Evolutionary conservation across 2,113 vertebrate species (phyloP).

Genomic region (Origma solitaria): DNA sequence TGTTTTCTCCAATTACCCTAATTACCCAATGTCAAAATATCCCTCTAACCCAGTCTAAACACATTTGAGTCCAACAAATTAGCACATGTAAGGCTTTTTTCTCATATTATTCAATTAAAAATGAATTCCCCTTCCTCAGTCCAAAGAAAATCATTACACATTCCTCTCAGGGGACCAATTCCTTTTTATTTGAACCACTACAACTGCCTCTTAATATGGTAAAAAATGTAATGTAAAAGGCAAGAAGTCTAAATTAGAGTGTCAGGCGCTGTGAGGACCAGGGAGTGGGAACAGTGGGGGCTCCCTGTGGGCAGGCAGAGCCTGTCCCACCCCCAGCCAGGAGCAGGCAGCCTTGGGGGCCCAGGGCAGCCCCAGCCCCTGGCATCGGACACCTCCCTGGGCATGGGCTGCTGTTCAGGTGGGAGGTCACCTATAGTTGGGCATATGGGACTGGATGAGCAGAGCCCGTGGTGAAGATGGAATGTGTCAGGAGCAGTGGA

Average conservation of each 20-base stretch:
- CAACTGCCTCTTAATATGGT: conserved; percentile 20
- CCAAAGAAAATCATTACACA: conserved; percentile 48
- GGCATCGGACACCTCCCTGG: fast-evolving
- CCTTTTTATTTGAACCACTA: background rate
- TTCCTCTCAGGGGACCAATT: background rate
- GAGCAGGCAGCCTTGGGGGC: fast-evolving
- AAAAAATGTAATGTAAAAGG: background rate
- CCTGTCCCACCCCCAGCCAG: fast-evolving
- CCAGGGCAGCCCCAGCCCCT: background rate
- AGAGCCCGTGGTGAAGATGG: background rate
- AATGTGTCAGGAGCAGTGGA: background rate
- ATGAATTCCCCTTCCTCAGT: background rate
- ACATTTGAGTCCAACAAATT: conserved; percentile 22
- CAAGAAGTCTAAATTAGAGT: background rate
- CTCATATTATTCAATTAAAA: conserved; percentile 41
- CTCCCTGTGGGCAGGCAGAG: background rate
- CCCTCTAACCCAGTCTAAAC: conserved; percentile 11
- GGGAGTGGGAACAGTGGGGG: background rate
- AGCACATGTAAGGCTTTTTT: conserved; percentile 4
- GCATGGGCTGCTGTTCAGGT: background rate
- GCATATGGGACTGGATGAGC: background rate
- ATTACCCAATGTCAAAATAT: background rate
- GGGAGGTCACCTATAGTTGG: background rate
- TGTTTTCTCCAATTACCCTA: background rate
- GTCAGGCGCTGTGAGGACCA: background rate